Evolutionary conservation across 2,113 vertebrate genomes (phyloP).

Genomic region (Miniopterus natalensis): DNA sequence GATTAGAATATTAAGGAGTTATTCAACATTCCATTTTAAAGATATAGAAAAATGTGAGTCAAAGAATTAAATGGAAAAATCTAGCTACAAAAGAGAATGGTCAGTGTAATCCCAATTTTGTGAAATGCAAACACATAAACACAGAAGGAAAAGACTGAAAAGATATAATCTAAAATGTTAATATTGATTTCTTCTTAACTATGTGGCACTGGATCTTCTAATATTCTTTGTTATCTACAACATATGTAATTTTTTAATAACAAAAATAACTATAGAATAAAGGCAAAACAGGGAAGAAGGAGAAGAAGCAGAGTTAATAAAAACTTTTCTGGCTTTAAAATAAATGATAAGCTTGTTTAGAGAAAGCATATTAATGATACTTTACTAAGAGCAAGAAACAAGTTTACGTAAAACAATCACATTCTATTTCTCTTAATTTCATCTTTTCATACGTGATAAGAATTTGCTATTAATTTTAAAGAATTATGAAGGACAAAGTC

Average conservation of each 20-base stretch:
- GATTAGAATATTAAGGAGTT: not conserved
- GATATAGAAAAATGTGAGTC: not conserved
- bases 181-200: not conserved
- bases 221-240: not conserved
- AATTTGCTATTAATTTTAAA: conserved; percentile 11
- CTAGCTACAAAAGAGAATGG: not conserved
- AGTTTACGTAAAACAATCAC: conserved; percentile 28
- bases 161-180: not conserved
- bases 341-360: not conserved
- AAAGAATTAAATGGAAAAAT: not conserved
- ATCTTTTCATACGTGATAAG: not conserved
- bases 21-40: conserved; percentile 8
- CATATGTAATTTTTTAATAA: not conserved
- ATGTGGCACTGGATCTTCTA: not conserved
- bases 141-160: not conserved
- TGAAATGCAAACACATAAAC: conserved; percentile 21
- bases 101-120: not conserved
- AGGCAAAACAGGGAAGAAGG: not conserved
- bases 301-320: not conserved
- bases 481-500: not conserved
- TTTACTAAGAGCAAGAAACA: not conserved
- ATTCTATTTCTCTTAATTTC: conserved; percentile 13
- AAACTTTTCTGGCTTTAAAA: conserved; percentile 28
- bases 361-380: not conserved
- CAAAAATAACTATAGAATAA: not conserved